These are phyloP conservation scores for Achlya flavicornis DNA, from an alignment of 2,888 invertebrate genomes.

Conservation along the genomic window DNA sequence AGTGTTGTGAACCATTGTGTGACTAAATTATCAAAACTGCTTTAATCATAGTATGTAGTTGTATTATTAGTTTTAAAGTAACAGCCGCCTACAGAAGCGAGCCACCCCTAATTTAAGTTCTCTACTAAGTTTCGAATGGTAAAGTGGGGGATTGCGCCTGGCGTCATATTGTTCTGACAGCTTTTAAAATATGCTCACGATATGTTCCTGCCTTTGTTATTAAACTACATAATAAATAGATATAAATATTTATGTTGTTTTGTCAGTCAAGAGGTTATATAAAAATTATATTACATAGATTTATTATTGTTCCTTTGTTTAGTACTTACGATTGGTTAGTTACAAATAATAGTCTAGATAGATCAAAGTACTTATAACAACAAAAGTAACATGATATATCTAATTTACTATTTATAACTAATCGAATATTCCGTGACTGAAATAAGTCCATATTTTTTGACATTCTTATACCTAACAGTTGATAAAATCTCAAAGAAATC, in stretches of 20 bases:
- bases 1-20: conserved; percentile 13
- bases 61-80: conserved; percentile 31
- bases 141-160: conserved; percentile 46
- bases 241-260: background rate
- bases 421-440: background rate
- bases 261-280: background rate
- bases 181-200: conserved; percentile 75
- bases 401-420: too few species aligned
- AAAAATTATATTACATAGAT: background rate
- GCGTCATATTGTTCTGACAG: conserved; percentile 79
- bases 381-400: too few species aligned
- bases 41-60: conserved; percentile 27
- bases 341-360: too few species aligned
- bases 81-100: conserved; percentile 51
- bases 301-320: background rate
- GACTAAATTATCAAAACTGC: conserved; percentile 40
- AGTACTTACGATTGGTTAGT: background rate
- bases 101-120: conserved; percentile 73
- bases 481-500: background rate
- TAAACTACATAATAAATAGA: conserved; percentile 12
- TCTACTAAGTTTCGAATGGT: conserved; percentile 63
- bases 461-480: background rate
- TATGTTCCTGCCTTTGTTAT: conserved; percentile 49
- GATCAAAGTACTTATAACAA: too few species aligned
- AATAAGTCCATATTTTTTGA: too few species aligned